Conservation (phyloP, 2,797 vertebrate species). For the Valencia hispanica region DNA sequence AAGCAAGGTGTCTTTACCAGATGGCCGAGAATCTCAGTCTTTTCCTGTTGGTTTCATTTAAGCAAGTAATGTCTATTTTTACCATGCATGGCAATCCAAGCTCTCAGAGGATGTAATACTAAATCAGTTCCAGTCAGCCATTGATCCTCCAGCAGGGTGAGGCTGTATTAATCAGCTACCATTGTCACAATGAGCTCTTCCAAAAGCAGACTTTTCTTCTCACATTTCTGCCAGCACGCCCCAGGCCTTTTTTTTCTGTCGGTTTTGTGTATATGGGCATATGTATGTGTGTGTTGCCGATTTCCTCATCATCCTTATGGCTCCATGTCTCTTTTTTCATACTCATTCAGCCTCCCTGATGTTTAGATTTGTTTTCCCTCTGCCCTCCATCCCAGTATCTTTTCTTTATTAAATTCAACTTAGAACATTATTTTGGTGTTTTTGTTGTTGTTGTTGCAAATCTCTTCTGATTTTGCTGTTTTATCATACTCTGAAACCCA, state of each 20-base stretch:
- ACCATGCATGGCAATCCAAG: conserved; percentile 51
- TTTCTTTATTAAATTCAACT: neutral
- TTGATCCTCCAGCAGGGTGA: conserved; percentile 72
- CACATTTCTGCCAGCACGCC: conserved; percentile 64
- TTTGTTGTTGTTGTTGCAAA: neutral
- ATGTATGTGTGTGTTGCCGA: conserved; percentile 22
- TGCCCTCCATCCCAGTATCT: neutral
- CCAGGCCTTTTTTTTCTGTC: conserved; percentile 50
- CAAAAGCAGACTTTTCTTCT: conserved; percentile 63
- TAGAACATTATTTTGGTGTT: neutral
- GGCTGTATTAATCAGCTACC: conserved; percentile 75
- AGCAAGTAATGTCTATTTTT: conserved; percentile 70
- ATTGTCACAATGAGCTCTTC: conserved; percentile 69
- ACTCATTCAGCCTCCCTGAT: conserved; percentile 2
- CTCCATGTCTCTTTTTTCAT: conserved; percentile 44
- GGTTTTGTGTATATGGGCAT: conserved; percentile 2
- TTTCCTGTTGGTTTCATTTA: conserved; percentile 49
- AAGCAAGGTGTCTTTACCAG: conserved; percentile 52
- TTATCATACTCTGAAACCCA: neutral
- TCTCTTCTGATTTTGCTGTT: neutral
- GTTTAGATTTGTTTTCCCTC: conserved; percentile 4
- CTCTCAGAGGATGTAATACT: conserved; percentile 65
- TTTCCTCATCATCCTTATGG: conserved; percentile 47
- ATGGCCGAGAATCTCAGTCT: conserved; percentile 24
- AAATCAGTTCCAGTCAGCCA: conserved; percentile 77